Conservation (phyloP, 1,140 invertebrate species). For the Coboldia fuscipes region DNA sequence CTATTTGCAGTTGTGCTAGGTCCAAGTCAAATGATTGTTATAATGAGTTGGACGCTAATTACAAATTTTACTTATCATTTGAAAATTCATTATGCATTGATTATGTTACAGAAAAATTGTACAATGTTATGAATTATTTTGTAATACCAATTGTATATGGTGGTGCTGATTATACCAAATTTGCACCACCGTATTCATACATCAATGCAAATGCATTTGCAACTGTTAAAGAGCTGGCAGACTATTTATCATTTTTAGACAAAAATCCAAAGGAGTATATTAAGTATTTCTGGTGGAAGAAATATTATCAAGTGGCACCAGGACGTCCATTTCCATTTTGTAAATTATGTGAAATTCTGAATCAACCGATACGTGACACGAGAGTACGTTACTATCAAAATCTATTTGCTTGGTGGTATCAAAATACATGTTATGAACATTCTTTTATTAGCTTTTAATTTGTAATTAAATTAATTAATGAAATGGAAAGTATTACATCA, state of each 20-base stretch:
- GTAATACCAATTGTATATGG: constrained; percentile 28
- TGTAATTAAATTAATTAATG: too few species aligned
- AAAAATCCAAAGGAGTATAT: constrained; percentile 19
- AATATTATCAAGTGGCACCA: constrained; percentile 14
- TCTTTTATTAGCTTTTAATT: too few species aligned
- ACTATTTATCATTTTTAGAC: constrained; percentile 23
- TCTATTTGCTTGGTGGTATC: too few species aligned
- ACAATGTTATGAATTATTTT: constrained; percentile 9
- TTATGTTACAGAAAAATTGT: constrained; percentile 29
- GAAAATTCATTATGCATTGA: constrained; percentile 26
- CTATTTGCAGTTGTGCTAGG: too few species aligned
- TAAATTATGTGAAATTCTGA: too few species aligned
- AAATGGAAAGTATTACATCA: too few species aligned
- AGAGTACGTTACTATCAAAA: too few species aligned
- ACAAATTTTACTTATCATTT: constrained; percentile 32
- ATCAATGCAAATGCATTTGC: constrained; percentile 27
- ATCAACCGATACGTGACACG: too few species aligned
- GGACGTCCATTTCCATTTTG: too few species aligned
- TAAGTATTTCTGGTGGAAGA: constrained; percentile 29
- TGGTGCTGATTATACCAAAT: constrained; percentile 22
- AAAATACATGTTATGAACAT: too few species aligned
- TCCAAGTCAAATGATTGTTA: constrained; percentile 12
- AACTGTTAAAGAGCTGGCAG: constrained; percentile 22
- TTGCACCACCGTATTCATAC: constrained; percentile 28
- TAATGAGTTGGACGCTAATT: constrained; percentile 14